Conservation (phyloP, 1,140 invertebrate genomes). For the Leguminivora glycinivorella region DNA sequence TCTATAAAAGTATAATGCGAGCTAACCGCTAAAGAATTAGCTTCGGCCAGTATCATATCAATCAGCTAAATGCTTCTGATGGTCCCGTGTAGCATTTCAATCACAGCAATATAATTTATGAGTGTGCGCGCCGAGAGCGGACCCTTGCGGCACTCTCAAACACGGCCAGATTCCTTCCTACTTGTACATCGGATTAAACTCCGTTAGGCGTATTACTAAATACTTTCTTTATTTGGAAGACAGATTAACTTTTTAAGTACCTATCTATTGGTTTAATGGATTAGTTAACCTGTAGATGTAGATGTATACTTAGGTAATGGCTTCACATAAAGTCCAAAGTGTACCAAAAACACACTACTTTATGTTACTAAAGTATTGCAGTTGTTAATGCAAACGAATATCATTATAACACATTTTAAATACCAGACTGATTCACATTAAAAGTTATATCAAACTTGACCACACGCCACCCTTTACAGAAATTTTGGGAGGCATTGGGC, state of each 20-base stretch:
- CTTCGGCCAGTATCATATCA: not conserved
- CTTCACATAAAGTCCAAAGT: too few relatives aligned
- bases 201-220: constrained; percentile 5
- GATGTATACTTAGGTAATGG: too few relatives aligned
- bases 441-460: too few relatives aligned
- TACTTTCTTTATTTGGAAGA: not conserved
- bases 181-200: not conserved
- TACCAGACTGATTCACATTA: too few relatives aligned
- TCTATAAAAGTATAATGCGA: not conserved
- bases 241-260: not conserved
- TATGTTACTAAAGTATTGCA: too few relatives aligned
- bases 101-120: not conserved
- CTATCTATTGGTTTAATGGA: too few relatives aligned
- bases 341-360: too few relatives aligned
- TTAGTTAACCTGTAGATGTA: not conserved
- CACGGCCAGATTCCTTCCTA: not conserved
- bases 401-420: too few relatives aligned
- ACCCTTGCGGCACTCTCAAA: not conserved
- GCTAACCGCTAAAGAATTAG: not conserved
- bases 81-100: constrained; percentile 1
- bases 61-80: not conserved
- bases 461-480: too few relatives aligned
- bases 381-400: too few relatives aligned
- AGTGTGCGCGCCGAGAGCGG: not conserved
- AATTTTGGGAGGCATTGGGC: too few relatives aligned